Conservation (phyloP, 35 echinoderm and acorn worm species). For the Anneissia japonica region DNA sequence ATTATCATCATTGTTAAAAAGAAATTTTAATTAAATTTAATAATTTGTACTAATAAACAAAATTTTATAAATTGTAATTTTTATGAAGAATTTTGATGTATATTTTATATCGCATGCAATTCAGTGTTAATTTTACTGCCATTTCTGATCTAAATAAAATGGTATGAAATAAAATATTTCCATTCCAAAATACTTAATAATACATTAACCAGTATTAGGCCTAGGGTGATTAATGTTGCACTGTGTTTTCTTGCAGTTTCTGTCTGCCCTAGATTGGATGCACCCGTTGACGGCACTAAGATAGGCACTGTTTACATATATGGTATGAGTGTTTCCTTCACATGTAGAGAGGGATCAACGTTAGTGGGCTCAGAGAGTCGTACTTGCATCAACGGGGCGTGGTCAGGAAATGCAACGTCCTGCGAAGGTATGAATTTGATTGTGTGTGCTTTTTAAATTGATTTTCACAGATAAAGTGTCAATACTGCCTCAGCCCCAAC, state of each 20-base stretch:
- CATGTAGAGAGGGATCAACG: constrained; percentile 32
- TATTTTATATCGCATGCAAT: too few relatives aligned
- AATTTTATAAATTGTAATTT: too few relatives aligned
- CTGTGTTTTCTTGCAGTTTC: constrained; percentile 29
- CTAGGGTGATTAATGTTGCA: neutral
- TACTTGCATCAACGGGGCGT: constrained; percentile 37
- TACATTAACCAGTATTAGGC: neutral
- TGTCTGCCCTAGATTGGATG: constrained; percentile 57
- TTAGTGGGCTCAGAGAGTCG: constrained; percentile 34
- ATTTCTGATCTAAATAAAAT: neutral
- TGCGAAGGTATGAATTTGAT: neutral
- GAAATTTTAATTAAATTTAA: neutral
- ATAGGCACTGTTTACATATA: constrained; percentile 50
- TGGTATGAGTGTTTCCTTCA: constrained; percentile 34
- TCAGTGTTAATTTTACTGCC: neutral
- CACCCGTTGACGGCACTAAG: constrained; percentile 57
- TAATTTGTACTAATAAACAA: too few relatives aligned
- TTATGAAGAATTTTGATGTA: too few relatives aligned
- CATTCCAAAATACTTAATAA: neutral
- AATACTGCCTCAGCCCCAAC: too few relatives aligned
- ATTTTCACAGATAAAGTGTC: too few relatives aligned
- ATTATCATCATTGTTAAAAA: neutral
- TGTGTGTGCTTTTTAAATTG: neutral
- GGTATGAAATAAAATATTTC: neutral
- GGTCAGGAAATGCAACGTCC: constrained; percentile 47